Base-by-base conservation (phyloP, 2,113 vertebrate genomes). In the Vidua macroura region DNA sequence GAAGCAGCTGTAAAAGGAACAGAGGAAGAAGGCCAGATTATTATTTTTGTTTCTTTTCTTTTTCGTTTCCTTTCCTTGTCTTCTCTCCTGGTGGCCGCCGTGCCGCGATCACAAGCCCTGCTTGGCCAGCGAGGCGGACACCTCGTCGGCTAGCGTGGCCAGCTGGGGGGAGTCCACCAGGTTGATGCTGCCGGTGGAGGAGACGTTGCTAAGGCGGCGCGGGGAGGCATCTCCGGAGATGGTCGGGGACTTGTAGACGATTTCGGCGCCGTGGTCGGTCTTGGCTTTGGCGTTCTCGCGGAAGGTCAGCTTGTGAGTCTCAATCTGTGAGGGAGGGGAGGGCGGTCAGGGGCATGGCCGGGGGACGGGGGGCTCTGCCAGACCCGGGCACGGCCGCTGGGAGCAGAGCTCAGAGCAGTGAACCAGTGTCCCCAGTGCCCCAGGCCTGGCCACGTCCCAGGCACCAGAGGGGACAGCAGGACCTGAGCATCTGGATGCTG, bases 211-310 rank as follows among this genome's bases (percentile, higher is more conserved):
- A 95, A 99, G 99, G 97, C 98, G 99, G 21, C 98, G 98, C 1
- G 99, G 98, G 60, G 99, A 99, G 41, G 99, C 98, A 46, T 99
- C 99, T 95, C 98, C 97, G 1, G 99, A 99, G 90, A 97, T 97
- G 95, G 95, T 98, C 1, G 98, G 98, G 12, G 98, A 98, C 97
- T 98, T 98, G 97, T 98, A 98, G 94, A 99, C 97, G 25, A 99
- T 99, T 96, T 99, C 99, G 0, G 99, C 99, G 81, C 99, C 99
- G 11, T 99, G 99, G 98, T 99, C 99, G 2, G 99, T 99, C 97
- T 99, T 99, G 92, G 99, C 99, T 98, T 98, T 99, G 97, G 99
- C 99, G 5, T 98, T 97, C 98, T 99, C 99, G 0, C 99, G 99
- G 98, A 99, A 99, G 79, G 52, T 98, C 98, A 99, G 98, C 96